Evolutionary conservation across 1,140 invertebrate species (phyloP).

Genomic region (Tribolium madens): DNA sequence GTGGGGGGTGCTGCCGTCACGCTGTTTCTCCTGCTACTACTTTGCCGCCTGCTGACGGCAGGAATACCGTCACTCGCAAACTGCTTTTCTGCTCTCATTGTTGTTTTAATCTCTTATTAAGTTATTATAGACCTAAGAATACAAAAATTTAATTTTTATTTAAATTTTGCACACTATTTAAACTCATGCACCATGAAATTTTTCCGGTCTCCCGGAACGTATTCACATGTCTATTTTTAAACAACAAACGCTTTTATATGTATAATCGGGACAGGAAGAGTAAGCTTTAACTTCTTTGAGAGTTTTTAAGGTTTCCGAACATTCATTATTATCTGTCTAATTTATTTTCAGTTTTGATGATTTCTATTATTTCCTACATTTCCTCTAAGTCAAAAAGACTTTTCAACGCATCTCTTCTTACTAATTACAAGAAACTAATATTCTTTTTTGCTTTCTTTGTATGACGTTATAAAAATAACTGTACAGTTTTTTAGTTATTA

Average conservation of each 20-base stretch:
- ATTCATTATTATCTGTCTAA: not conserved
- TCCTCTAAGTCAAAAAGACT: too few relatives aligned
- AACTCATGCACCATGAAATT: not conserved
- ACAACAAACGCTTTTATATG: too few relatives aligned
- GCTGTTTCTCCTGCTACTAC: conserved; percentile 31
- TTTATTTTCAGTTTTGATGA: too few relatives aligned
- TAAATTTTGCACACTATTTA: conserved; percentile 6
- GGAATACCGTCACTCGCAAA: conserved; percentile 33
- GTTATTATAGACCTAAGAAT: conserved; percentile 1
- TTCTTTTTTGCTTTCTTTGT: too few relatives aligned
- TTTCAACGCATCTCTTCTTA: too few relatives aligned
- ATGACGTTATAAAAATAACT: too few relatives aligned
- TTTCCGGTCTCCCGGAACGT: not conserved
- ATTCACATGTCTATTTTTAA: not conserved
- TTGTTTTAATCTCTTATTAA: conserved; percentile 35
- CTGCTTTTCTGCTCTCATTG: conserved; percentile 1
- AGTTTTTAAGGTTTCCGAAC: too few relatives aligned
- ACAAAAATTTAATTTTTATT: conserved; percentile 28
- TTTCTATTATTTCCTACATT: too few relatives aligned
- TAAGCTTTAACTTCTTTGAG: too few relatives aligned
- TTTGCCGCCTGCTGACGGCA: conserved; percentile 38
- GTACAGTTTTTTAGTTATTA: too few relatives aligned
- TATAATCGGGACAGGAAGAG: too few relatives aligned
- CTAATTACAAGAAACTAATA: too few relatives aligned
- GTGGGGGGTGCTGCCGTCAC: conserved; percentile 54